Conservation (phyloP, 2,797 vertebrate genomes). For the Enteromius fasciolatus region DNA sequence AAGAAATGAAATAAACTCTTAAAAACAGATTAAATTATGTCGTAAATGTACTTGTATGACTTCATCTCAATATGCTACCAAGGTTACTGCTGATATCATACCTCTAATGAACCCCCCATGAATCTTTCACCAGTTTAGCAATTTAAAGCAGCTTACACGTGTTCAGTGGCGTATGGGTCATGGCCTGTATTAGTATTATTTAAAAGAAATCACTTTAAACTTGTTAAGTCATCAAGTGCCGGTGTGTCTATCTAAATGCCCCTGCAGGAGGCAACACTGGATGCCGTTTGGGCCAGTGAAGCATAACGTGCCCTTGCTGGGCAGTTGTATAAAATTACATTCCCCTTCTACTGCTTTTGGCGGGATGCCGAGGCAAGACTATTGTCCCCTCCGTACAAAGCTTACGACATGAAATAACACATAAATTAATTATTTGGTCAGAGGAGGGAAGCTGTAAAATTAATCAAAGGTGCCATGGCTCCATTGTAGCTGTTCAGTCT, state of each 20-base stretch:
- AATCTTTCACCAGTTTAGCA: neutral
- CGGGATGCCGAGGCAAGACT: slow-evolving; percentile 67
- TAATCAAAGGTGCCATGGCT: slow-evolving; percentile 63
- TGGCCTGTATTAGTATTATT: neutral
- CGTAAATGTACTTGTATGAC: neutral
- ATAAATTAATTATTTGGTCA: slow-evolving; percentile 51
- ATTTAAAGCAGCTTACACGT: neutral
- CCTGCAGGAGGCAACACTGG: slow-evolving; percentile 21
- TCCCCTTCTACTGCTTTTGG: slow-evolving; percentile 66
- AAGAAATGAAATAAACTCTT: no score
- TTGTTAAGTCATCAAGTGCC: slow-evolving; percentile 7
- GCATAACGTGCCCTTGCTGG: slow-evolving; percentile 69
- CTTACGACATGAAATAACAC: slow-evolving; percentile 44
- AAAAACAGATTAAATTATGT: neutral
- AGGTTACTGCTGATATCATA: neutral
- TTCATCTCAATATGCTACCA: neutral
- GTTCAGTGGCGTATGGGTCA: neutral
- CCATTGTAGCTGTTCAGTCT: slow-evolving; percentile 70
- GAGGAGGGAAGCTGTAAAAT: slow-evolving; percentile 51
- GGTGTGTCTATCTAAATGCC: neutral
- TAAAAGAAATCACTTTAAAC: slow-evolving; percentile 6
- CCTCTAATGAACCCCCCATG: neutral
- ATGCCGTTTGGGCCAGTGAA: slow-evolving; percentile 62
- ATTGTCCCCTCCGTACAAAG: slow-evolving; percentile 68
- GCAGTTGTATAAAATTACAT: slow-evolving; percentile 71